phyloP scores from a whole-genome alignment of 1,140 invertebrate genomes.

The Sogatella furcifera region DNA sequence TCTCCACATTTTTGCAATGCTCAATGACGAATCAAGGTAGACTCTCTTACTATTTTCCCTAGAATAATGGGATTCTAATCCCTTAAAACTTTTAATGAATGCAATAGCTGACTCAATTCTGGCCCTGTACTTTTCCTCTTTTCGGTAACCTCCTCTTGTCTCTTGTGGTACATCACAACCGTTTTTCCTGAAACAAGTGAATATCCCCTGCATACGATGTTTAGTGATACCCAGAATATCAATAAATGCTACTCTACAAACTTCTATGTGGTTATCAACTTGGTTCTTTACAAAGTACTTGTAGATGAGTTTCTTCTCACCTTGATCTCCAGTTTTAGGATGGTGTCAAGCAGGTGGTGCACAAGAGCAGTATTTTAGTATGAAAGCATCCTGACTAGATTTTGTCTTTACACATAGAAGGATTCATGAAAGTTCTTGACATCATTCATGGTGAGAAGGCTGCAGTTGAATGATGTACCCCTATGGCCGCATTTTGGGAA shows the following conservation, averaged over 20 bases:
- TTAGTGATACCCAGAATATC: not conserved
- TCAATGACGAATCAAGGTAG: not conserved
- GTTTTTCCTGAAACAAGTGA: not conserved
- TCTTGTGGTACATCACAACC: not conserved
- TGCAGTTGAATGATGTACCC: not conserved
- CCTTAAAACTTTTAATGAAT: not conserved
- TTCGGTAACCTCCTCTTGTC: not conserved
- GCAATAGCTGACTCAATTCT: not conserved
- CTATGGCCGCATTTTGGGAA: not conserved
- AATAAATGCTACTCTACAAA: not conserved
- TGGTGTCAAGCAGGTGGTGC: not conserved
- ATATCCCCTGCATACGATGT: not conserved
- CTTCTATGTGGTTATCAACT: not conserved
- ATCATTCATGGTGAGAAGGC: not conserved
- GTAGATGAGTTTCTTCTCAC: not conserved
- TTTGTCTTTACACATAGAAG: conserved; percentile 10
- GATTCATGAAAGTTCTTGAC: not conserved
- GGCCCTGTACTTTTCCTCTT: not conserved
- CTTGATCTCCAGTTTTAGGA: conserved; percentile 3
- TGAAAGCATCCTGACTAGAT: conserved; percentile 1
- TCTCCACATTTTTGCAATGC: not conserved
- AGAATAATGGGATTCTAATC: not conserved
- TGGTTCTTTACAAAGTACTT: no score
- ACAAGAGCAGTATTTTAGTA: conserved; percentile 2
- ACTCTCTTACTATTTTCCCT: not conserved